These are phyloP conservation scores for Monomorium pharaonis DNA, from an alignment of 1,140 invertebrate species.

Conservation along the genomic window DNA sequence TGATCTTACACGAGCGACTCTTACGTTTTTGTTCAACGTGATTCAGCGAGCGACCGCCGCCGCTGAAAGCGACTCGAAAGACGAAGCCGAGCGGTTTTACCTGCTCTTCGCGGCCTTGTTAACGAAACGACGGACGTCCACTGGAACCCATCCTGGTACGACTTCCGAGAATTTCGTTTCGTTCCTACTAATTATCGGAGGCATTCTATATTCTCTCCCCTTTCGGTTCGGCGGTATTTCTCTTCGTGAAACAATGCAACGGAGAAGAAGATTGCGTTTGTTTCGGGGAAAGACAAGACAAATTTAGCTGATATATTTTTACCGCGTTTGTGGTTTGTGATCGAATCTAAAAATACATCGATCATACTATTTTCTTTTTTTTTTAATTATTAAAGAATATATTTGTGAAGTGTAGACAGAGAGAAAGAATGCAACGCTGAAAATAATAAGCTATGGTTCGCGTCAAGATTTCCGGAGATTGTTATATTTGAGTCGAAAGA, in stretches of 20 bases:
- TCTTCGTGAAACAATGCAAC: constrained; percentile 18
- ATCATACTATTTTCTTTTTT: background rate
- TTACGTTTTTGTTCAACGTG: constrained; percentile 26
- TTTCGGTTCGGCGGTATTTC: constrained; percentile 17
- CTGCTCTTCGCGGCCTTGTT: constrained; percentile 38
- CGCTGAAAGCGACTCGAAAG: constrained; percentile 39
- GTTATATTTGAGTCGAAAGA: background rate
- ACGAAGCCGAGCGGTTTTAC: constrained; percentile 41
- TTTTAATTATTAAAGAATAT: background rate
- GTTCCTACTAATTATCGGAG: constrained; percentile 39
- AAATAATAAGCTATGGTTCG: background rate
- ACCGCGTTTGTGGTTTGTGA: background rate
- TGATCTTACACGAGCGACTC: constrained; percentile 42
- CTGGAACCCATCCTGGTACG: constrained; percentile 1
- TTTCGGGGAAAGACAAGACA: background rate
- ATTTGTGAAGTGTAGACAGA: background rate
- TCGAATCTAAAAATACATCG: background rate
- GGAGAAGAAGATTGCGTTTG: background rate
- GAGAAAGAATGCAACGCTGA: background rate
- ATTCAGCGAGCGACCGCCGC: constrained; percentile 4
- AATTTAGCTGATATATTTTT: background rate
- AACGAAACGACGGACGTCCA: constrained; percentile 31
- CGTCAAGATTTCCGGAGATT: background rate
- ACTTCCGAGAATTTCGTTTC: constrained; percentile 42
- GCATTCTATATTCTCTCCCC: background rate